Conservation (phyloP, 2,113 vertebrate species). For the Vulpes ferrilata region DNA sequence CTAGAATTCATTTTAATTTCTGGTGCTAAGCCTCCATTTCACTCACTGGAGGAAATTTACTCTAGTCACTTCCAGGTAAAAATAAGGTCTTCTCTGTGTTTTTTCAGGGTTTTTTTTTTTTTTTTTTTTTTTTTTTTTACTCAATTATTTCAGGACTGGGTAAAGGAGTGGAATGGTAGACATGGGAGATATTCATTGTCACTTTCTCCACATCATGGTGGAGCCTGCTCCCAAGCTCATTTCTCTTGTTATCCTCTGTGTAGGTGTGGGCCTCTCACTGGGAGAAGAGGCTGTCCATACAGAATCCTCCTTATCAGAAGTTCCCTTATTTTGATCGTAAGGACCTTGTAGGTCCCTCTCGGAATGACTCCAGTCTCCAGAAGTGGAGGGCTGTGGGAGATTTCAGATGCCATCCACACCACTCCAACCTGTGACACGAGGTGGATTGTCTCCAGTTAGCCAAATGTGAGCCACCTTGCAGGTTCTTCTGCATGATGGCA, state of each 20-base stretch:
- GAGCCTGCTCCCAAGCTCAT: background rate
- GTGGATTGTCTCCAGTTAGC: background rate
- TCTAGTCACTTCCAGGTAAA: background rate
- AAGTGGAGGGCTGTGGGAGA: fast-evolving
- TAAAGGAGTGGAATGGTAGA: background rate
- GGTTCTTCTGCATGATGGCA: background rate
- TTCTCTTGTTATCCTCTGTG: background rate
- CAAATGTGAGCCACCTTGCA: fast-evolving
- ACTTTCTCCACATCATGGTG: background rate
- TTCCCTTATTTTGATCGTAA: background rate
- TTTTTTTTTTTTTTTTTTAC: slow-evolving; percentile 21
- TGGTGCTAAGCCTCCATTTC: background rate
- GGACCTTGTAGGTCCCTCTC: background rate
- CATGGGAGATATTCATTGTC: background rate
- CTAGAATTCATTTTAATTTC: slow-evolving; percentile 6
- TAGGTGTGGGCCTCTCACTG: fast-evolving
- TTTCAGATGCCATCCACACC: background rate
- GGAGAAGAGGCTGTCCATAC: background rate
- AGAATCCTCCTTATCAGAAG: background rate
- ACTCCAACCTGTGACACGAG: background rate
- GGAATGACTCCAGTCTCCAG: background rate
- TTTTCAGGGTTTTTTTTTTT: slow-evolving; percentile 23
- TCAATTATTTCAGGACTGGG: background rate
- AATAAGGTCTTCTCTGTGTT: background rate
- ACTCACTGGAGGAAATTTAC: background rate